Conservation (phyloP, 2,113 vertebrate genomes). For the Mellivora capensis region DNA sequence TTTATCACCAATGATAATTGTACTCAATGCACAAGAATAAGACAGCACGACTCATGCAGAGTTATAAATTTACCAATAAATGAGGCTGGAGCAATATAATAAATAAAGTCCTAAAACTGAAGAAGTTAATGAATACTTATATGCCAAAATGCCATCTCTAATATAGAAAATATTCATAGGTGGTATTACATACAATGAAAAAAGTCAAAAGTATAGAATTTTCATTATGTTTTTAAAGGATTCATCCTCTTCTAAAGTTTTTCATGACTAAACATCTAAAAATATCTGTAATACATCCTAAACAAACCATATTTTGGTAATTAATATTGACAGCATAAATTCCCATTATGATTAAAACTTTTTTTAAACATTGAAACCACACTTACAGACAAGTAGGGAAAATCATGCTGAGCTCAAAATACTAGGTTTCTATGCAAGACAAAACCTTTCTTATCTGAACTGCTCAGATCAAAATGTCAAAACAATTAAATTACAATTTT, state of each 20-base stretch:
- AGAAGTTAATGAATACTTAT: neutral
- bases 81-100: neutral
- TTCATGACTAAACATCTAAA: conserved; percentile 3
- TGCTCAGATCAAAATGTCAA: conserved; percentile 59
- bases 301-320: conserved; percentile 17
- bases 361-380: neutral
- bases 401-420: neutral
- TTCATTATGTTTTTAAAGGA: conserved; percentile 35
- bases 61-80: neutral
- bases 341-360: conserved; percentile 18
- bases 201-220: neutral
- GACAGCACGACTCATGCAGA: neutral
- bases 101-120: conserved; percentile 1
- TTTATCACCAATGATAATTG: neutral
- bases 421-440: conserved; percentile 36
- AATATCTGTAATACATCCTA: neutral
- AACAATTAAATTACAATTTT: conserved; percentile 69
- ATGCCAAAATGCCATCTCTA: neutral
- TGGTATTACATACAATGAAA: neutral
- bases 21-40: neutral
- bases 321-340: conserved; percentile 19
- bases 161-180: neutral
- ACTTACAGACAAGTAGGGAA: neutral
- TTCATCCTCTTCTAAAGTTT: neutral
- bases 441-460: conserved; percentile 58